phyloP scores from a whole-genome alignment of 2,888 invertebrate genomes.

The Callosobruchus maculatus region DNA sequence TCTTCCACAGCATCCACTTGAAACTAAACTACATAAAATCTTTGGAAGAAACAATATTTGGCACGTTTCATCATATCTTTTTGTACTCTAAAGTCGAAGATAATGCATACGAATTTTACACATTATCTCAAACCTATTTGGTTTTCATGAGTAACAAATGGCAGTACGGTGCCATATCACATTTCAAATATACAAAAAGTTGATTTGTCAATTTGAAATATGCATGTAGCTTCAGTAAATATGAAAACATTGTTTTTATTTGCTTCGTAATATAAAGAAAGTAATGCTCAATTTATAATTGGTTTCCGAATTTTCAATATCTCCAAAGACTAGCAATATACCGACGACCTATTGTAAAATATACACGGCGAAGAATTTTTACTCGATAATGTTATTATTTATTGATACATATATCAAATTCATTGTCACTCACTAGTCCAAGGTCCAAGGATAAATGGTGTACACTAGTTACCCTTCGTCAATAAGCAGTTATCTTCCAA shows the following conservation, averaged over 20 bases:
- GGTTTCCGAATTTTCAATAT: background rate
- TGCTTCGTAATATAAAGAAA: background rate
- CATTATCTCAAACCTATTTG: background rate
- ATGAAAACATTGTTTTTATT: background rate
- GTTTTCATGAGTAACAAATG: background rate
- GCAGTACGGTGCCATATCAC: background rate
- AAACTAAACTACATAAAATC: conserved; percentile 7
- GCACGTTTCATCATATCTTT: background rate
- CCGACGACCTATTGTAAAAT: no score
- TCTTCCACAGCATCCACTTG: conserved; percentile 7
- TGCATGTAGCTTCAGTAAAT: background rate
- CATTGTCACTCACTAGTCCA: no score
- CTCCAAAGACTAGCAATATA: no score
- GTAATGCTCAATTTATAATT: background rate
- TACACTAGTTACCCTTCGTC: no score
- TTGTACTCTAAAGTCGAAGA: background rate
- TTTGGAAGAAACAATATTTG: conserved; percentile 2
- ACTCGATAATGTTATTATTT: no score
- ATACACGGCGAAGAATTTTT: no score
- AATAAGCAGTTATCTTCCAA: no score
- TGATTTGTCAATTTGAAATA: background rate
- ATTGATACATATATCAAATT: no score
- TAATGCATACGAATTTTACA: background rate
- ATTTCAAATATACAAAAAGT: background rate
- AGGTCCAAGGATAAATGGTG: no score